These are phyloP conservation scores for Syncerus caffer DNA, from an alignment of 2,797 vertebrate genomes.

Conservation along the genomic window DNA sequence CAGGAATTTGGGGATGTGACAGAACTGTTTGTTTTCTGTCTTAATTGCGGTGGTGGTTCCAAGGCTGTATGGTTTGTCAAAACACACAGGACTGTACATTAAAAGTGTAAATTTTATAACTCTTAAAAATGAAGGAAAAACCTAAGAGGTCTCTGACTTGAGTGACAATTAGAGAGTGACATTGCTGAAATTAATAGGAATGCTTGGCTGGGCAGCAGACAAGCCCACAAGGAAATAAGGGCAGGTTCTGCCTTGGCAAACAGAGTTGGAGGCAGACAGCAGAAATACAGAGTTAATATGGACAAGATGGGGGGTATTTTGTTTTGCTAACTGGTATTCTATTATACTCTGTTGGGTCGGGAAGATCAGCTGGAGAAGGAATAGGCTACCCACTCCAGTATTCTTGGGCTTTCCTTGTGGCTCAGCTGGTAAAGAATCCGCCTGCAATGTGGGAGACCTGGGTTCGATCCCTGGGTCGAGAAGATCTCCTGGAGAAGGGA, in stretches of 20 bases:
- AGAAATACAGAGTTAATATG: background rate
- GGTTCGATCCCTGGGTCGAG: background rate
- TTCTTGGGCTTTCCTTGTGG: background rate
- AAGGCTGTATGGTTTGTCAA: background rate
- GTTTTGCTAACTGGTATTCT: background rate
- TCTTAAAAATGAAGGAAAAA: background rate
- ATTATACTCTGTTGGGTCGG: background rate
- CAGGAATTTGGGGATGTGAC: background rate
- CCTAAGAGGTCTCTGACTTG: background rate
- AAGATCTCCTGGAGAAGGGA: background rate
- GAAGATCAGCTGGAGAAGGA: background rate
- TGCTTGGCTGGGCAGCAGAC: background rate
- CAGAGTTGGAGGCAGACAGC: background rate
- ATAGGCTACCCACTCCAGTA: background rate
- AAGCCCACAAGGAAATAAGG: background rate
- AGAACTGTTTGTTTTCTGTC: background rate
- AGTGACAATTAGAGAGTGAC: background rate
- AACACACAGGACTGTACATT: background rate
- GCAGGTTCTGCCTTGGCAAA: background rate
- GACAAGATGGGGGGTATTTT: background rate
- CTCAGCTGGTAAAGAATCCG: background rate
- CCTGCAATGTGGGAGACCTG: background rate
- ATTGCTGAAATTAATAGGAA: background rate
- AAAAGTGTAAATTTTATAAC: background rate
- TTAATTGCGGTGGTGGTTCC: background rate